Evolutionary conservation across 2,797 vertebrate species (phyloP).

Genomic region (Cirrhinus mrigala): DNA sequence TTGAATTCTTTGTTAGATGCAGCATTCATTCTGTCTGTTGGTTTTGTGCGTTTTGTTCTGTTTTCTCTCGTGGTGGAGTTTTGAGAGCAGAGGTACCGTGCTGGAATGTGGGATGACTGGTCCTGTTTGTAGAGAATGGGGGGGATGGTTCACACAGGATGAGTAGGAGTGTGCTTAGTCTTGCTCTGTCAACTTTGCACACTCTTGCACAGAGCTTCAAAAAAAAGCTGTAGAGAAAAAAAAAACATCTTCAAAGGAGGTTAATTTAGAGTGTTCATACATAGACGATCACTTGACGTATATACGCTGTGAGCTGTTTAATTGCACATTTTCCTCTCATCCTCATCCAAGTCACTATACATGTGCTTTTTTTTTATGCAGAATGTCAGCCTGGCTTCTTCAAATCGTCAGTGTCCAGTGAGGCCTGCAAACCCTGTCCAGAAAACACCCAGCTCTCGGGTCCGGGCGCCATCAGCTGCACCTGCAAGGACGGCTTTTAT

Average conservation of each 20-base stretch:
- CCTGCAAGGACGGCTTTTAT: conserved; percentile 85
- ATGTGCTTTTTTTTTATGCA: conserved; percentile 66
- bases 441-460: conserved; percentile 77
- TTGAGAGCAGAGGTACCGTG: conserved; percentile 62
- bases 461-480: conserved; percentile 76
- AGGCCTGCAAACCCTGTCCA: conserved; percentile 83
- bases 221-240: conserved; percentile 18
- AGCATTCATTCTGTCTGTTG: conserved; percentile 49
- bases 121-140: conserved; percentile 71
- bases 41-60: conserved; percentile 54
- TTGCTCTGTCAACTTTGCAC: conserved; percentile 50
- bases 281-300: conserved; percentile 37
- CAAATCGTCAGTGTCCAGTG: conserved; percentile 77
- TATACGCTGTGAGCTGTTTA: conserved; percentile 24
- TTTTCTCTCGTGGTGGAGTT: conserved; percentile 48
- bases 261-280: conserved; percentile 43
- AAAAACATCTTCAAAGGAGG: conserved; percentile 40
- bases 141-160: conserved; percentile 65
- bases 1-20: conserved; percentile 32
- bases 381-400: conserved; percentile 89
- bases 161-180: conserved; percentile 65
- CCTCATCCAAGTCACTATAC: conserved; percentile 62
- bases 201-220: conserved; percentile 37
- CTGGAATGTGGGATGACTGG: conserved; percentile 80
- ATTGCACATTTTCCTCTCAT: conserved; percentile 51